Conservation (phyloP, 2,113 vertebrate species). For the Nerophis lumbriciformis region DNA sequence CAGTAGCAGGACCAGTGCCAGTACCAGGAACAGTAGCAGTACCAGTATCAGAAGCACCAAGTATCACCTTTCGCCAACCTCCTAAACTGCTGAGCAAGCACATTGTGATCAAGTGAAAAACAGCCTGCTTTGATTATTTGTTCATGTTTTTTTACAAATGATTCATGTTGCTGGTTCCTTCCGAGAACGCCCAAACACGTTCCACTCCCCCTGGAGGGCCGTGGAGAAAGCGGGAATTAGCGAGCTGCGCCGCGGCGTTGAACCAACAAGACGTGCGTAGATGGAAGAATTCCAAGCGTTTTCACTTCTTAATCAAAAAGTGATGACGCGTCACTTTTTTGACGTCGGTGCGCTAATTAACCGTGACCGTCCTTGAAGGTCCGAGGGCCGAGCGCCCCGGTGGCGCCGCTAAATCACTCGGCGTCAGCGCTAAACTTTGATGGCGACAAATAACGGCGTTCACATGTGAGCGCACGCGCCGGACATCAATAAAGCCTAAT, state of each 20-base stretch:
- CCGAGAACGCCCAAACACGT: conserved; percentile 37
- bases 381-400: conserved; percentile 29
- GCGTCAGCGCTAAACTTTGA: conserved; percentile 61
- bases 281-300: conserved; percentile 3
- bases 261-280: conserved; percentile 61
- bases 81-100: conserved; percentile 48
- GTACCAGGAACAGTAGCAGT: no score
- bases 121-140: conserved; percentile 31
- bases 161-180: conserved; percentile 64
- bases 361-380: conserved; percentile 52
- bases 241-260: conserved; percentile 45
- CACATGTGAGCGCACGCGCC: conserved; percentile 53
- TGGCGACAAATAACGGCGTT: conserved; percentile 64
- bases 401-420: conserved; percentile 47
- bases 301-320: neutral
- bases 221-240: conserved; percentile 47
- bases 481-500: conserved; percentile 68
- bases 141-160: conserved; percentile 66
- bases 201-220: conserved; percentile 62
- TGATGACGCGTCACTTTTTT: neutral
- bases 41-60: neutral
- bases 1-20: no score
- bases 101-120: conserved; percentile 31
- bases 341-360: conserved; percentile 13
- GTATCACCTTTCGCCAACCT: conserved; percentile 22